Conservation (phyloP, 2,113 vertebrate genomes). For the Hippocampus abdominalis region DNA sequence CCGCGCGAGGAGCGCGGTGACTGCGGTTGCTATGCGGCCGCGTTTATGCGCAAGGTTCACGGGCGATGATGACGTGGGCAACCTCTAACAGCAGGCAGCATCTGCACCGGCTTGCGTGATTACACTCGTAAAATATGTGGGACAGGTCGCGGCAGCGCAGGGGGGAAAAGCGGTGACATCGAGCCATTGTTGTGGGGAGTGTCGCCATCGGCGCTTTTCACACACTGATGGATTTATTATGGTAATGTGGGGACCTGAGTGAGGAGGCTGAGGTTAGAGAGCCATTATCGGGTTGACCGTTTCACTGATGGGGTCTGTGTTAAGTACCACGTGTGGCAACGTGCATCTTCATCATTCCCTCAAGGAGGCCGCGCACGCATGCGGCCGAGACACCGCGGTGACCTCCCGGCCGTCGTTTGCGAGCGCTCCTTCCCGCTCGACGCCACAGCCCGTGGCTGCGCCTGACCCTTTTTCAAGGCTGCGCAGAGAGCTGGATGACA, state of each 20-base stretch:
- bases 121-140: constrained; percentile 50
- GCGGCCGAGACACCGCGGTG: constrained; percentile 26
- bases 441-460: constrained; percentile 39
- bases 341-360: constrained; percentile 39
- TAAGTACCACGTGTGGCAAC: constrained; percentile 16
- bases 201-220: constrained; percentile 25
- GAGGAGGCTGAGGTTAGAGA: constrained; percentile 20
- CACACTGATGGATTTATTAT: constrained; percentile 47
- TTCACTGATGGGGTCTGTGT: constrained; percentile 11
- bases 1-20: too few relatives aligned
- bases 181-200: constrained; percentile 25
- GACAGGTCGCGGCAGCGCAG: constrained; percentile 27
- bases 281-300: constrained; percentile 21
- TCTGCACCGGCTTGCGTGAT: constrained; percentile 56
- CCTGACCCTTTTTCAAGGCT: constrained; percentile 55
- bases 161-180: constrained; percentile 1
- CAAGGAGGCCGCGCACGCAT: constrained; percentile 7
- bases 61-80: constrained; percentile 60
- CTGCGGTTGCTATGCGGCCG: not conserved
- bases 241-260: constrained; percentile 21
- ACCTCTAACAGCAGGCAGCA: constrained; percentile 49
- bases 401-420: constrained; percentile 23
- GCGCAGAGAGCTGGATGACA: constrained; percentile 34
- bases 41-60: constrained; percentile 51
- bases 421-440: constrained; percentile 14